phyloP scores from a whole-genome alignment of 1,140 invertebrate genomes.

The Polypedilum vanderplanki region DNA sequence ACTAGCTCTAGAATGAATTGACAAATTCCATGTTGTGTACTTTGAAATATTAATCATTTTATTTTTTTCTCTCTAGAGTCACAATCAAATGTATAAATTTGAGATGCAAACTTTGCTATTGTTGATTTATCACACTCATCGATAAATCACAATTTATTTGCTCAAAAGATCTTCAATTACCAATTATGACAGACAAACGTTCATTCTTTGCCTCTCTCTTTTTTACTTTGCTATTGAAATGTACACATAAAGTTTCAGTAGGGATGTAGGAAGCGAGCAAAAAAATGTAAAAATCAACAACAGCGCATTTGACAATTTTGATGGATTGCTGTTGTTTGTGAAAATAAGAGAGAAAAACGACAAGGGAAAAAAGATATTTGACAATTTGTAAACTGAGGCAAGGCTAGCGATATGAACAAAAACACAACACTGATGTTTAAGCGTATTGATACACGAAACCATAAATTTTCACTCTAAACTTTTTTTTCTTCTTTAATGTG shows the following conservation, averaged over 20 bases:
- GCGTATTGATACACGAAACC: constrained; percentile 11
- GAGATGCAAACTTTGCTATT: too few species aligned
- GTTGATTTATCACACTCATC: too few species aligned
- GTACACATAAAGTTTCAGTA: not conserved
- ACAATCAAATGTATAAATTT: too few species aligned
- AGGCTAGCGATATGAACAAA: not conserved
- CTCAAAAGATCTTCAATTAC: too few species aligned
- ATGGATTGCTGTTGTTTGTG: constrained; percentile 24
- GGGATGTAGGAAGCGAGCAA: not conserved
- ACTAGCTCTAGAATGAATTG: too few species aligned
- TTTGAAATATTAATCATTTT: too few species aligned
- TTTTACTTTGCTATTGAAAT: too few species aligned
- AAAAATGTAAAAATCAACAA: constrained; percentile 16
- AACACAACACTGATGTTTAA: not conserved
- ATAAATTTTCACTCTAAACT: not conserved
- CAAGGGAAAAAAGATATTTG: not conserved
- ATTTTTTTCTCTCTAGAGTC: too few species aligned
- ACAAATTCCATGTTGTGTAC: too few species aligned
- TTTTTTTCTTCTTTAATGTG: not conserved
- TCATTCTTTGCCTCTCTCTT: too few species aligned
- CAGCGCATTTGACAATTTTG: constrained; percentile 26
- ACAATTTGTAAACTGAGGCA: not conserved
- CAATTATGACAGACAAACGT: too few species aligned
- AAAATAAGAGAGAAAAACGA: constrained; percentile 9
- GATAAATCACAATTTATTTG: too few species aligned